Evolutionary conservation across 2,113 vertebrate genomes (phyloP).

Genomic region (Petaurus breviceps): DNA sequence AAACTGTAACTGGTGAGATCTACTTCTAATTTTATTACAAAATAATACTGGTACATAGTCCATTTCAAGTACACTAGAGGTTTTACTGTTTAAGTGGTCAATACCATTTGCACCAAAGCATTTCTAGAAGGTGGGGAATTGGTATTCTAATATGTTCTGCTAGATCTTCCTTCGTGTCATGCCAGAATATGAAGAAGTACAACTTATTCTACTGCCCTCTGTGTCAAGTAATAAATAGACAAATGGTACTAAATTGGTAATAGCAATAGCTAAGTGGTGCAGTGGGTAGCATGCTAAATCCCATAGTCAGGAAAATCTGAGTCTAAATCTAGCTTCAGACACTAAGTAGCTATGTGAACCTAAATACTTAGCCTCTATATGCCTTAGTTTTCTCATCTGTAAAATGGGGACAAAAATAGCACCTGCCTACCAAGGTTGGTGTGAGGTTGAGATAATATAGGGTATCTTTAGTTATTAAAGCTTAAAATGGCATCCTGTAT

Average conservation of each 20-base stretch:
- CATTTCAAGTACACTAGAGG: not conserved
- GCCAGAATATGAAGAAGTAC: too few relatives aligned
- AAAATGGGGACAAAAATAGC: not conserved
- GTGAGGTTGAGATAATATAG: not conserved
- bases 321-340: not conserved
- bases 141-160: not conserved
- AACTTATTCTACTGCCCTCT: too few relatives aligned
- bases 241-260: too few relatives aligned
- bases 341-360: not conserved
- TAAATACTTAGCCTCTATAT: not conserved
- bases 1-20: too few relatives aligned
- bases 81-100: not conserved
- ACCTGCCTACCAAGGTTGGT: not conserved
- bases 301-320: too few relatives aligned
- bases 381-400: not conserved
- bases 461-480: not conserved
- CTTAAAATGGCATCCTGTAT: not conserved
- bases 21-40: too few relatives aligned
- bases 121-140: not conserved
- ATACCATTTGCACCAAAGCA: not conserved
- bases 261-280: too few relatives aligned
- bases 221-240: too few relatives aligned
- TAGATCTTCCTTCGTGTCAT: not conserved
- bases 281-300: too few relatives aligned
- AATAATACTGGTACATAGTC: not conserved